phyloP scores from a whole-genome alignment of 2,113 vertebrate genomes.

The Dicerorhinus sumatrensis region DNA sequence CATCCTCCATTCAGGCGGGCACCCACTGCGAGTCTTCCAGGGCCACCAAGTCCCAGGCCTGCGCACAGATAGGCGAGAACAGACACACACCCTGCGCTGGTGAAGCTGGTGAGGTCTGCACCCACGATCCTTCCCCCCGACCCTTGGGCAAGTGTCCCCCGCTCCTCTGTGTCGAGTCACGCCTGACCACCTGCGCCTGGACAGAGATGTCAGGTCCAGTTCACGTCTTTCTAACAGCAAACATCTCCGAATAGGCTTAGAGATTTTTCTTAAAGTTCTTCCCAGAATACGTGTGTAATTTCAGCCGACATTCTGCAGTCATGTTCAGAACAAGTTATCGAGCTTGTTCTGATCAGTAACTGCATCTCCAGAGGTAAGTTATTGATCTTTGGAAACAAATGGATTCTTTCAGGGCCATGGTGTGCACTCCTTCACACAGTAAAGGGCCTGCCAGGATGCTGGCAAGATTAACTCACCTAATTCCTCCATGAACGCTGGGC shows the following conservation, averaged over 20 bases:
- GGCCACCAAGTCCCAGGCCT: no score
- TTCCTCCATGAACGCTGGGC: not conserved
- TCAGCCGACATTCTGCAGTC: not conserved
- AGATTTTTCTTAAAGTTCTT: not conserved
- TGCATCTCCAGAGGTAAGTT: not conserved
- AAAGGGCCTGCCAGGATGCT: not conserved
- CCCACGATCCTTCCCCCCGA: not conserved
- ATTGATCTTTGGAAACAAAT: not conserved
- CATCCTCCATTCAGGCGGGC: not conserved
- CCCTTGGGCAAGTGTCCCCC: fast-evolving
- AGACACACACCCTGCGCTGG: not conserved
- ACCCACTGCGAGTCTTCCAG: not conserved
- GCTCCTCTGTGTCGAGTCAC: no score
- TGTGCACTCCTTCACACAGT: not conserved
- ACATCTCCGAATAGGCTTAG: not conserved
- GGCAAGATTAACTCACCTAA: no score
- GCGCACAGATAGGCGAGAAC: not conserved
- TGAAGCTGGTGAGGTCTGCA: not conserved
- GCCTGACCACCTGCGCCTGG: not conserved
- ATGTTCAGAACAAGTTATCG: not conserved
- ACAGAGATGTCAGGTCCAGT: not conserved
- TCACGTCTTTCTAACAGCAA: not conserved
- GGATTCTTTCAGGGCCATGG: not conserved
- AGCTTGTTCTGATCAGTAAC: not conserved
- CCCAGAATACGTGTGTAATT: not conserved